Evolutionary conservation across 2,797 vertebrate species (phyloP).

Genomic region (Rhyacichthys aspro): DNA sequence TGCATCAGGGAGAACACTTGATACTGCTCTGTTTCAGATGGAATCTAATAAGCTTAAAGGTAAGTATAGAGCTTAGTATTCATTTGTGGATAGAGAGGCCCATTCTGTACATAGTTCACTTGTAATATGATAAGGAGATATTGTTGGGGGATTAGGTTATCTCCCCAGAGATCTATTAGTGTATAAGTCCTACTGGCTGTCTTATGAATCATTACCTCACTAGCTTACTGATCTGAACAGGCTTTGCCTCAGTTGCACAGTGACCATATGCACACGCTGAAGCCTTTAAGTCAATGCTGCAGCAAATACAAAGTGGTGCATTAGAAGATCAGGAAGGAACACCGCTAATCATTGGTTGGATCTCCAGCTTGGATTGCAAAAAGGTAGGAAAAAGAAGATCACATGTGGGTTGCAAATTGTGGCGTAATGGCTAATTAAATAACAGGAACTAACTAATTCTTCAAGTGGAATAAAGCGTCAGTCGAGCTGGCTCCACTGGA

Average conservation of each 20-base stretch:
- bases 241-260: slow-evolving; percentile 33
- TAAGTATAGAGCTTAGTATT: slow-evolving; percentile 77
- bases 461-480: slow-evolving; percentile 46
- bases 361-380: slow-evolving; percentile 18
- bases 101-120: slow-evolving; percentile 78
- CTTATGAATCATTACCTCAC: slow-evolving; percentile 74
- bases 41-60: slow-evolving; percentile 79
- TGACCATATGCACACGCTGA: slow-evolving; percentile 12
- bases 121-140: slow-evolving; percentile 81
- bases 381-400: slow-evolving; percentile 43
- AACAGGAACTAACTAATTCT: slow-evolving; percentile 52
- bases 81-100: slow-evolving; percentile 73
- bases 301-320: slow-evolving; percentile 11
- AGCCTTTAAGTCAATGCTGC: neutral
- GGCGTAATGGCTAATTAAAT: slow-evolving; percentile 66
- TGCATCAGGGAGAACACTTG: slow-evolving; percentile 64
- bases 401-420: slow-evolving; percentile 59
- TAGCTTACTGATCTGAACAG: slow-evolving; percentile 59
- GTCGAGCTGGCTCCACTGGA: slow-evolving; percentile 64
- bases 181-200: slow-evolving; percentile 69
- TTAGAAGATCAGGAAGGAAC: slow-evolving; percentile 12
- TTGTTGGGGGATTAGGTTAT: slow-evolving; percentile 82
- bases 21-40: slow-evolving; percentile 71
- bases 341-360: slow-evolving; percentile 2
- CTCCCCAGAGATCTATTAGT: slow-evolving; percentile 77